phyloP scores from a whole-genome alignment of 1,140 invertebrate species.

The Papilio glaucus region DNA sequence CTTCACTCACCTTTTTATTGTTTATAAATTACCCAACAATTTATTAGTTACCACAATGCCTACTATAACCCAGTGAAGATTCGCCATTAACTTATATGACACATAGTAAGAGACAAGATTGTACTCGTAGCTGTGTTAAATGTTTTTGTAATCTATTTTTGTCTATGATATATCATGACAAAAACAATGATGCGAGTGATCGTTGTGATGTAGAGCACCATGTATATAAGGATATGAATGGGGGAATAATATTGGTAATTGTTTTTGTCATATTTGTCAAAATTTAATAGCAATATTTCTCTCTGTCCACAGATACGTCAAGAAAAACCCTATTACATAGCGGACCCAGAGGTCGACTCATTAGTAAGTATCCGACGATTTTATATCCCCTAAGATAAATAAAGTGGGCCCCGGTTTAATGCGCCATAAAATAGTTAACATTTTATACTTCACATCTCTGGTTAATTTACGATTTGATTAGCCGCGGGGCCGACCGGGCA shows the following conservation, averaged over 20 bases:
- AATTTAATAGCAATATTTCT: conserved; percentile 85
- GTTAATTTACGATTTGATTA: conserved; percentile 80
- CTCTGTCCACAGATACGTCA: conserved; percentile 95
- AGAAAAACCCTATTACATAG: conserved; percentile 99
- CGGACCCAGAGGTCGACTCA: conserved; percentile 98
- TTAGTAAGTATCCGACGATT: conserved; percentile 91
- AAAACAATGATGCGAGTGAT: background rate
- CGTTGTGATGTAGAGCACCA: background rate
- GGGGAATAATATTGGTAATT: background rate
- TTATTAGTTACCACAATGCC: conserved; percentile 2
- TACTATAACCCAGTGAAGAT: background rate
- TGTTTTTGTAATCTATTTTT: background rate
- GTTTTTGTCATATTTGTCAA: conserved; percentile 31
- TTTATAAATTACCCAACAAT: conserved; percentile 21
- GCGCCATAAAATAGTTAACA: conserved; percentile 75
- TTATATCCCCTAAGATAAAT: conserved; percentile 59
- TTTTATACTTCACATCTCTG: conserved; percentile 64
- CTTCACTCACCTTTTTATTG: conserved; percentile 25
- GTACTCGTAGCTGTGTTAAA: background rate
- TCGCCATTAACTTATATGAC: background rate
- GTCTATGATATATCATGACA: conserved; percentile 11
- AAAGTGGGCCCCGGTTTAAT: conserved; percentile 65
- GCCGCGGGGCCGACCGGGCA: conserved; percentile 68
- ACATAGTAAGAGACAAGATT: background rate
- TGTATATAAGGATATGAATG: background rate